Base-by-base conservation (phyloP, 2,797 vertebrate genomes). In the Clangula hyemalis region DNA sequence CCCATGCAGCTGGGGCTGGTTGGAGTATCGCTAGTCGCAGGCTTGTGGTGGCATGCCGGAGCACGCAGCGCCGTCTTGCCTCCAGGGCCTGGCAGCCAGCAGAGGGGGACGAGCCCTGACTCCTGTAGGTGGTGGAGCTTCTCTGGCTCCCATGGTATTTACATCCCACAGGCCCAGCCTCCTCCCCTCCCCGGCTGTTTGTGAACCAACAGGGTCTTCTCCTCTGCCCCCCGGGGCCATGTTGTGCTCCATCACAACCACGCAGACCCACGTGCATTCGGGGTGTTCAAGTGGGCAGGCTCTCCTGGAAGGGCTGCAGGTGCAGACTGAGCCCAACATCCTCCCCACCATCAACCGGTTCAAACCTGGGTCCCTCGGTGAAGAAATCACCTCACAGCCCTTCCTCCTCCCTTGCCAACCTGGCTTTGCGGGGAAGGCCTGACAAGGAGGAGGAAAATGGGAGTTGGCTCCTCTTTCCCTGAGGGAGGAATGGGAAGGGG, bases 1-100 rank as follows among this genome's bases (percentile, higher is more conserved):
- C 25, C 69, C 64, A 13, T 76, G 65, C 66, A 93, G 89, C 66
- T 88, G 73, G 70, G 80, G 84, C 86, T 62, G 45, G 88, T 43
- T 87, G 86, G 83, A 95, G 30, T 13, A 89, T 60, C 51, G 8
- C 27, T 49, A 1, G 61, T 75, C 56, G 8, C 38, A 76, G 68
- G 77, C 93, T 32, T 76, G 92, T 79, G 70, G 77, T 10, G 9
- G 81, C 94, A 88, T 43, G 93, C 88, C 81, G 0, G 0, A 6
- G 19, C 95, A 87, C 0, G 32, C 78, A 90, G 73, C 53, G 6
- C 72, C 45, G 81, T 70, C 72, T 94, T 0, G 34, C 95, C 94
- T 82, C 25, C 74, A 57, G 90, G 92, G 90, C 88, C 43, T 92
- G 65, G 57, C 89, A 96, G 89, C 72, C n/a, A 36, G 84, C 74